Base-by-base conservation (phyloP, 2,797 vertebrate genomes). In the Anguilla pacifica region DNA sequence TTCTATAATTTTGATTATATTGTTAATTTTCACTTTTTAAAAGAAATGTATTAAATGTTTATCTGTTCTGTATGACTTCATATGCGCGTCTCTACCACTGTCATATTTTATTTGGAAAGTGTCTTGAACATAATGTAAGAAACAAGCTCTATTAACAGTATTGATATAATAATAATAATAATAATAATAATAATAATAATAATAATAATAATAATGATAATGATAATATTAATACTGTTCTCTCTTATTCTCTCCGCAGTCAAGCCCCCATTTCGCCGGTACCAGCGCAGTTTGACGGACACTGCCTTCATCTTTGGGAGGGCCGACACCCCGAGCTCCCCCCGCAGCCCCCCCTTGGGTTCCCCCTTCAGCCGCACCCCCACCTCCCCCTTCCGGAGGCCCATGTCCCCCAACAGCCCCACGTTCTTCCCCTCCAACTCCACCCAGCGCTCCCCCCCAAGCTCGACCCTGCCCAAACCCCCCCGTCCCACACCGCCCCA, bases 281-380 rank as follows among this genome's bases (percentile, higher is more conserved):
- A 93, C 88, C 93, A 95, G 89, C 92, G 92, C 90, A 96, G 95
- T 88, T 89, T 94, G 85, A 95, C 94, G 0, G 95, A 95, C 70
- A 92, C 92, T 0, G 89, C 94, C 83, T 94, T 93, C 90, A 91
- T 94, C 86, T 94, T 94, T 83, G 87, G 89, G 13, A 89, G 88
- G 1, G 87, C 90, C 0, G 88, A 91, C 6, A 90, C 90, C 17
- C 61, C 88, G 0, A 31, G 89, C 1, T 89, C 87, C 0, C 88
- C 51, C 1, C 83, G 82, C 85, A 88, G 88, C 15, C 88, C 91
- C 43, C 86, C 85, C 0, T 19, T 86, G 0, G 53, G 89, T 6
- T 93, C 93, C n/a, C 91, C 92, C 46, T 88, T 74, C 49, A 87
- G 87, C 59, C 87, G 89, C 35, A 89, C 90, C 2, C 25, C 82